These are phyloP conservation scores for Eueremaeus valkanovi DNA, from an alignment of 2,888 invertebrate species.

Conservation along the genomic window DNA sequence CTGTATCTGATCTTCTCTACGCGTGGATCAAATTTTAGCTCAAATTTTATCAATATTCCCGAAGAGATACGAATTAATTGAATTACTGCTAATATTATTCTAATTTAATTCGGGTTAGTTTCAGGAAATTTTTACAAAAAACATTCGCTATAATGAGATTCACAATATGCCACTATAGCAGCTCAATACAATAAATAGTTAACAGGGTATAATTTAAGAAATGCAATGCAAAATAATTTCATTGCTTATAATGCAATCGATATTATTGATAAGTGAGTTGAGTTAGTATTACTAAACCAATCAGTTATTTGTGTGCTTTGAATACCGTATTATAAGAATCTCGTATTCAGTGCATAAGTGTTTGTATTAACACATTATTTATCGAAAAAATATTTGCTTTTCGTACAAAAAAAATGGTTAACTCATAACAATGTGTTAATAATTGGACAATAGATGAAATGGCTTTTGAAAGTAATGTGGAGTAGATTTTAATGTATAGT, in stretches of 20 bases:
- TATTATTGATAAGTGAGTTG: not conserved
- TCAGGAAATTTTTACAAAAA: no score
- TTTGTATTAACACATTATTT: constrained; percentile 3
- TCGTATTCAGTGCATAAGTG: not conserved
- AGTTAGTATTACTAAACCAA: not conserved
- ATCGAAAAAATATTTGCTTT: not conserved
- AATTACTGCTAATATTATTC: no score
- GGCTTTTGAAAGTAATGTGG: not conserved
- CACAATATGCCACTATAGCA: no score
- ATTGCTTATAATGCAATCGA: not conserved
- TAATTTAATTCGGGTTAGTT: no score
- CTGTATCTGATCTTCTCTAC: not conserved
- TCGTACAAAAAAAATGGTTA: not conserved
- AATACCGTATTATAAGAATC: not conserved
- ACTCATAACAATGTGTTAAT: not conserved
- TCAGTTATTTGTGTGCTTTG: not conserved
- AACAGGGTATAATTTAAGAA: no score
- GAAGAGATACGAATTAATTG: no score
- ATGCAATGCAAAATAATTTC: no score
- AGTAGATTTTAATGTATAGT: no score
- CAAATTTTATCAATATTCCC: not conserved
- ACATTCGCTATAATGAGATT: no score
- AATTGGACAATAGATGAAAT: not conserved
- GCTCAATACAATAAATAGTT: no score
- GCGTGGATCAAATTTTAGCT: not conserved